Evolutionary conservation across 2,797 vertebrate species (phyloP).

Genomic region (Limosa lapponica): DNA sequence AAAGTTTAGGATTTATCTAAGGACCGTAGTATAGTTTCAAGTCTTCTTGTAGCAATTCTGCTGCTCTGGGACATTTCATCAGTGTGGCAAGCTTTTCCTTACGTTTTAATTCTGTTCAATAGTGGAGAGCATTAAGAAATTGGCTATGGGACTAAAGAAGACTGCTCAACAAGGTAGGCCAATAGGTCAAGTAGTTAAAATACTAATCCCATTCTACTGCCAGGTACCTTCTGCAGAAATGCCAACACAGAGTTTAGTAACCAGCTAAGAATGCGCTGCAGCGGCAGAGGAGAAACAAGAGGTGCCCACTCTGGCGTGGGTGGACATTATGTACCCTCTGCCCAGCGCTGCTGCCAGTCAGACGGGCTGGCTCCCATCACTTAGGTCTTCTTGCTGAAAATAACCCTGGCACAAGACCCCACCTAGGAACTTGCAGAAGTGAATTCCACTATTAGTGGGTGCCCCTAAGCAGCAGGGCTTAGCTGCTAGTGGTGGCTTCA

Average conservation of each 20-base stretch:
- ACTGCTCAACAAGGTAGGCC: background rate
- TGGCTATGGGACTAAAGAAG: background rate
- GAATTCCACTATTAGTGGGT: background rate
- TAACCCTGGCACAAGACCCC: background rate
- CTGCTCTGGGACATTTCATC: background rate
- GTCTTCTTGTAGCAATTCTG: background rate
- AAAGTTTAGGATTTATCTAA: background rate
- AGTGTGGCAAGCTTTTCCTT: background rate
- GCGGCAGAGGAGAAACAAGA: background rate
- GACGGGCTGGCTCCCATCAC: fast-evolving
- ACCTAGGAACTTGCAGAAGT: background rate
- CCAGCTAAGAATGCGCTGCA: background rate
- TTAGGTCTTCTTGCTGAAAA: constrained; percentile 8
- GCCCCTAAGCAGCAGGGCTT: background rate
- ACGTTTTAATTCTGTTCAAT: background rate
- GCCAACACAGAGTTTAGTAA: background rate
- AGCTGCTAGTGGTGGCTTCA: background rate
- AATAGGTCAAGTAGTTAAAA: background rate
- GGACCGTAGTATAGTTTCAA: background rate
- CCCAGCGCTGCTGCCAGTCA: background rate
- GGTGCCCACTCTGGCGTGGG: background rate
- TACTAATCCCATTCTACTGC: background rate
- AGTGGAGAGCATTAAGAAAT: background rate
- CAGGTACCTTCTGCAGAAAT: background rate
- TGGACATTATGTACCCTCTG: background rate